phyloP scores from a whole-genome alignment of 2,888 invertebrate genomes.

The Andrena haemorrhoa region DNA sequence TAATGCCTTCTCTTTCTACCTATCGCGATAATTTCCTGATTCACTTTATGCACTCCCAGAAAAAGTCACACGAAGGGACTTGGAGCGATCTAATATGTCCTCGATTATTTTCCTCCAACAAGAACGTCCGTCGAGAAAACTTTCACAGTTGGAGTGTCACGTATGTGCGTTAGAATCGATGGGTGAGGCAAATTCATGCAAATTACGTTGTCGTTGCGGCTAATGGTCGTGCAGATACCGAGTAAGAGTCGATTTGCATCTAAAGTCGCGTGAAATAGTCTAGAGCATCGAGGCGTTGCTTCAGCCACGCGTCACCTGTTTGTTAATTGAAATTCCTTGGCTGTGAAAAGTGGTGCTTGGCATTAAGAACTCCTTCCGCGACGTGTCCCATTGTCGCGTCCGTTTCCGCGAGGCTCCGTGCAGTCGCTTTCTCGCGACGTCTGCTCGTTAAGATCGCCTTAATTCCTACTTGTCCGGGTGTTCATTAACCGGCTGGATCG shows the following conservation, averaged over 20 bases:
- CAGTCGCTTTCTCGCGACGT: conserved; percentile 67
- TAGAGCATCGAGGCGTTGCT: neutral
- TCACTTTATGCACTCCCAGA: too few relatives aligned
- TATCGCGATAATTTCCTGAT: too few relatives aligned
- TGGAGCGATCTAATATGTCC: too few relatives aligned
- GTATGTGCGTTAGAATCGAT: neutral
- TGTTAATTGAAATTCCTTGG: conserved; percentile 61
- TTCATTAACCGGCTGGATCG: neutral
- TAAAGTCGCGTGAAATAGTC: conserved; percentile 5
- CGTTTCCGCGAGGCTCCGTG: conserved; percentile 54
- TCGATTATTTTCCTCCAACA: neutral
- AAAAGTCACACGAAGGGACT: too few relatives aligned
- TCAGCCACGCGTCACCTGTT: conserved; percentile 10
- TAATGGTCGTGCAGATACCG: neutral
- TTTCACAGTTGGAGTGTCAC: conserved; percentile 5
- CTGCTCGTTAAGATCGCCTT: conserved; percentile 46
- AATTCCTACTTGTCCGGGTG: neutral
- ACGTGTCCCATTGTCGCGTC: conserved; percentile 47
- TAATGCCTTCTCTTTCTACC: too few relatives aligned
- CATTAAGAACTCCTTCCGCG: conserved; percentile 55
- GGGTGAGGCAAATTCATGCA: neutral
- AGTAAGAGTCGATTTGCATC: neutral
- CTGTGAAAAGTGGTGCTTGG: conserved; percentile 48
- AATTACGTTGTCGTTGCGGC: neutral
- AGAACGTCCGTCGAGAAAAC: neutral